Evolutionary conservation across 2,888 invertebrate species (phyloP), one percentile per base, ranked within the genome.

Genomic region (Leptopilina syphax): DNA sequence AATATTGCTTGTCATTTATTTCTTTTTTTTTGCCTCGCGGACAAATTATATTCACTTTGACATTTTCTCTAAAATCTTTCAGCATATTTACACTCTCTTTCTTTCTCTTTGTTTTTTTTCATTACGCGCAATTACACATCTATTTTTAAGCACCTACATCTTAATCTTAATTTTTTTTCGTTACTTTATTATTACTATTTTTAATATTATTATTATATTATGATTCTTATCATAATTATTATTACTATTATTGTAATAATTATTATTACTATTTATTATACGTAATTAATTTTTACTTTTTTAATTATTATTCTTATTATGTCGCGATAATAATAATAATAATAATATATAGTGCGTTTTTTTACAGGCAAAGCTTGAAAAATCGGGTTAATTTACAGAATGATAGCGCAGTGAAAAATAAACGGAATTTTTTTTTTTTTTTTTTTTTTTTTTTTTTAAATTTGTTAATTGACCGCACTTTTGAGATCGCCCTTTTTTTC

Each of bases 1-100:
- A 90, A 91, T 91, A 91, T 91, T 91, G 91, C 91, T 91, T 90
- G 87, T 90, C 86, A 85, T 50, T 50, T 50, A 50, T 10, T 44
- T 44, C 44, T 44, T 44, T 34, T 4, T 50, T 50, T 86, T 89
- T 89, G 86, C 85, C 86, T 87, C 88, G 88, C 88, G 88, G 87
- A 88, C 87, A 87, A 50, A 10, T 50, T 84, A 88, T 87, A 87
- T 83, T 88, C 87, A 84, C 85, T 85, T 85, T 85, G 77, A 79
- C 83, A 84, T 81, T 84, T 86, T 87, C 88, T 90, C 50, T 50
- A 50, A 47, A 44, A 50, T 90, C 87, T 88, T 87, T 89, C 88
- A 88, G 86, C 86, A 65, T 89, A 90, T 90, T 87, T 89, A 89
- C 89, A 89, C 85, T 76, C 79, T 76, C 77, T 79, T 76, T 70